Evolutionary conservation across 2,797 vertebrate genomes (phyloP), one percentile per base, ranked within the genome.

Genomic region (Eulemur mongoz): DNA sequence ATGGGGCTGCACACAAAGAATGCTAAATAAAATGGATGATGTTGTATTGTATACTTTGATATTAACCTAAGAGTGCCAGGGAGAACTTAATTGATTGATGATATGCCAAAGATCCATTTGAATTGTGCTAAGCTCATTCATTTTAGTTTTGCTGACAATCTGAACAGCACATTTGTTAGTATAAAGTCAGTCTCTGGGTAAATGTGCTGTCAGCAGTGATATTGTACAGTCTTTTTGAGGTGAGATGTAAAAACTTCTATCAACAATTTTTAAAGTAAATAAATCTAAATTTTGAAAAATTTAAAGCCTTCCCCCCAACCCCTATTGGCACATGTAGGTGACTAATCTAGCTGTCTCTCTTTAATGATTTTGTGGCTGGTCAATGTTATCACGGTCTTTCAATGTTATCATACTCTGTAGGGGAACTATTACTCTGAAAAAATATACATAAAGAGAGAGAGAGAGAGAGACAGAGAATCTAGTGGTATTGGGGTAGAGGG

Each of bases 21-120:
- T 63, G 63, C 18, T 93, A 93, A 98, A 96, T 67, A 97, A 98
- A 98, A 98, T 96, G 97, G 96, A 93, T 96, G 83, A 23, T 35
- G 85, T 73, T n/a, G 27, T 96, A 89, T 4, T 87, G 27, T 43
- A 73, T 48, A 96, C 1, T 20, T 84, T 97, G 52, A 84, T 97
- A 93, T 90, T 95, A 97, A 87, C 83, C 67, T 90, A 85, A 67
- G 35, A 98, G 81, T 54, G 88, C 89, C 89, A 95, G 57, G 76
- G 88, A 98, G 97, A 93, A 50, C 52, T 84, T 96, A 97, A 97
- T 40, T 98, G 96, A 97, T 96, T 89, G 96, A 98, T 96, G 93
- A 78, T 96, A 94, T 80, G 45, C 82, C 82, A 81, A 93, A 91
- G 94, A 94, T 92, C 92, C 12, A 94, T 97, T 95, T 97, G 88